A percentile compares a stretch with the other conserved stretches of the same genome.
phyloP scores from a whole-genome alignment of 2,888 invertebrate species.

The Campopleginae sp. region DNA sequence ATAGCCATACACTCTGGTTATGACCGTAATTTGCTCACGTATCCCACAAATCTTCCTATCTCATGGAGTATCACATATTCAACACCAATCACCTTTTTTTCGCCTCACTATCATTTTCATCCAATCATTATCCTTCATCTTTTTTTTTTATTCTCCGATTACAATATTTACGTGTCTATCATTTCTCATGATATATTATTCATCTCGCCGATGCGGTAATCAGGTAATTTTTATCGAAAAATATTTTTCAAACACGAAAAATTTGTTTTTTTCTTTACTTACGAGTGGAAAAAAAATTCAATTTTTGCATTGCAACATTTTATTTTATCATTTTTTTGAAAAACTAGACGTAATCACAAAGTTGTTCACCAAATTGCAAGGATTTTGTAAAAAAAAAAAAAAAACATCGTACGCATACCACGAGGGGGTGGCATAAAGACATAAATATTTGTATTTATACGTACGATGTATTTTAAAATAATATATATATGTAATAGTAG shows the following conservation, averaged over 20 bases:
- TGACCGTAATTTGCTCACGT: conserved; percentile 27
- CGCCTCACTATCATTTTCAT: neutral
- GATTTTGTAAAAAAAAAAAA: neutral
- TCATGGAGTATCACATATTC: conserved; percentile 2
- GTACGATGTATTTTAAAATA: conserved; percentile 8
- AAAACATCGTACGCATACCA: neutral
- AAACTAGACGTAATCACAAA: neutral
- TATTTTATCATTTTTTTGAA: neutral
- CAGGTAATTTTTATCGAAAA: neutral
- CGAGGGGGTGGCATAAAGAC: neutral
- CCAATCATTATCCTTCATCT: neutral
- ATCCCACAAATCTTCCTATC: conserved; percentile 7
- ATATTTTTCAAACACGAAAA: neutral
- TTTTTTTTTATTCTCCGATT: neutral
- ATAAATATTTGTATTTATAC: conserved; percentile 31
- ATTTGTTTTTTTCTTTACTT: too few species aligned
- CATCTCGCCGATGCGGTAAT: neutral
- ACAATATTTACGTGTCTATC: neutral
- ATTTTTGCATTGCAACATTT: neutral
- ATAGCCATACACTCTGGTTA: conserved; percentile 25
- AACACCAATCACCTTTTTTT: conserved; percentile 6
- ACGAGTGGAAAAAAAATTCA: too few species aligned
- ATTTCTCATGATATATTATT: neutral
- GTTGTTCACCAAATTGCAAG: neutral
- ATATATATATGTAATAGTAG: neutral